Percentiles rank a stretch among this genome's conserved stretches.
Evolutionary conservation across 2,888 invertebrate genomes (phyloP).

Genomic region (Campoplex nolae): DNA sequence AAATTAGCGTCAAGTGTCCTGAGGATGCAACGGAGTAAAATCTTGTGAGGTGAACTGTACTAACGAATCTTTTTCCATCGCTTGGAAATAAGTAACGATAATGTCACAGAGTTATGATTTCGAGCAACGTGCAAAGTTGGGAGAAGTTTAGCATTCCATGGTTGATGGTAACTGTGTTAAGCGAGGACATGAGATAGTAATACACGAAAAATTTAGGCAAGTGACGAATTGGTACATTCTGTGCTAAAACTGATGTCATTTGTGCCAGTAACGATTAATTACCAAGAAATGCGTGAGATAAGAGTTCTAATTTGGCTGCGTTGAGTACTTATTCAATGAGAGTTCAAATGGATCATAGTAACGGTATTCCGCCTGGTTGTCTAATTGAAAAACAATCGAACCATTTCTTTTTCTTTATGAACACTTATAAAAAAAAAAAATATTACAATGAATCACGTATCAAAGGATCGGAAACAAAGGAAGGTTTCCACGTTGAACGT

Average conservation of each 20-base stretch:
- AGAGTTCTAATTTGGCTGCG: neutral
- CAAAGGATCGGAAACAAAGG: neutral
- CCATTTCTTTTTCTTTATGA: neutral
- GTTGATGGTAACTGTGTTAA: slow-evolving; percentile 50
- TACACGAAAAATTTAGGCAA: slow-evolving; percentile 36
- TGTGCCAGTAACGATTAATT: slow-evolving; percentile 28
- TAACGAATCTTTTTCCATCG: slow-evolving; percentile 20
- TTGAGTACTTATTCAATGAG: too few relatives aligned
- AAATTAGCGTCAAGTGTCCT: slow-evolving; percentile 13
- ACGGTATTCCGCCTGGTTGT: too few relatives aligned
- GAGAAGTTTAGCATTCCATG: neutral
- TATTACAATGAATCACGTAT: neutral
- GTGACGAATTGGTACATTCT: neutral
- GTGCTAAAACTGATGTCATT: slow-evolving; percentile 7
- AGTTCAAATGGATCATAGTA: too few relatives aligned
- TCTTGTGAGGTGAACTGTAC: slow-evolving; percentile 14
- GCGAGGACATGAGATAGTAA: slow-evolving; percentile 31
- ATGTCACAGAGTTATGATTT: neutral
- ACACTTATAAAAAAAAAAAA: neutral
- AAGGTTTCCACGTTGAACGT: too few relatives aligned
- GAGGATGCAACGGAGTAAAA: neutral
- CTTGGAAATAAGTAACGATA: slow-evolving; percentile 48
- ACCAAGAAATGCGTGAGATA: neutral
- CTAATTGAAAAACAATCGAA: neutral
- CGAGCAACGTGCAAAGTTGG: slow-evolving; percentile 6